phyloP scores from a whole-genome alignment of 2,888 invertebrate genomes.

The Chymomyza fuscimana region DNA sequence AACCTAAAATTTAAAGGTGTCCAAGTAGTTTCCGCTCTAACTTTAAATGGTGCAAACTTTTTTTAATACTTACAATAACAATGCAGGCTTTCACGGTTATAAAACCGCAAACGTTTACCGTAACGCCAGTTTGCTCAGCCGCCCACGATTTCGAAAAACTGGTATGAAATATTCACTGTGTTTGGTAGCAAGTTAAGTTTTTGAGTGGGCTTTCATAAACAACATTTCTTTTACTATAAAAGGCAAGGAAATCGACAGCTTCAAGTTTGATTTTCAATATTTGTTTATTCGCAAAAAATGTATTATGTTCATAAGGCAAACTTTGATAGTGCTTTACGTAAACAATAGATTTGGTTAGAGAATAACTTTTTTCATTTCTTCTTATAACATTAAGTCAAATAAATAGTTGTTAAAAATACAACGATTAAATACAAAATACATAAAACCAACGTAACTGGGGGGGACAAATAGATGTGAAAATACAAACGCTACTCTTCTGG shows the following conservation, averaged over 20 bases:
- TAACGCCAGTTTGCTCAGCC: not conserved
- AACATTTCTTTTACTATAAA: not conserved
- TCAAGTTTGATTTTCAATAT: not conserved
- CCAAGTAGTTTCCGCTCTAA: no score
- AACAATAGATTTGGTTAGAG: not conserved
- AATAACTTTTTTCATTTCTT: not conserved
- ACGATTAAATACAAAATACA: not conserved
- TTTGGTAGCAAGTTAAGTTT: not conserved
- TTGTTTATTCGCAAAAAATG: not conserved
- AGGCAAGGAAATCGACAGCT: not conserved
- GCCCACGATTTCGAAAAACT: constrained; percentile 25
- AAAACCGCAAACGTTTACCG: not conserved
- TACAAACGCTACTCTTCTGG: not conserved
- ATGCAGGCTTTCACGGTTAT: not conserved
- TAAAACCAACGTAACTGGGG: not conserved
- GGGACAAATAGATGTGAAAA: not conserved
- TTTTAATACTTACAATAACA: not conserved
- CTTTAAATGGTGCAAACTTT: no score
- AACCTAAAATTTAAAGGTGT: no score
- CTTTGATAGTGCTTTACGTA: not conserved
- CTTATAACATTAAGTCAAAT: not conserved
- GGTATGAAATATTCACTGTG: not conserved
- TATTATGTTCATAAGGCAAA: not conserved
- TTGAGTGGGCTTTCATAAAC: not conserved
- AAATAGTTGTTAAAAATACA: not conserved